A percentile compares a stretch with the other conserved stretches of the same genome.
phyloP scores from a whole-genome alignment of 2,113 vertebrate species.

The Ophthalmolycus amberensis region DNA sequence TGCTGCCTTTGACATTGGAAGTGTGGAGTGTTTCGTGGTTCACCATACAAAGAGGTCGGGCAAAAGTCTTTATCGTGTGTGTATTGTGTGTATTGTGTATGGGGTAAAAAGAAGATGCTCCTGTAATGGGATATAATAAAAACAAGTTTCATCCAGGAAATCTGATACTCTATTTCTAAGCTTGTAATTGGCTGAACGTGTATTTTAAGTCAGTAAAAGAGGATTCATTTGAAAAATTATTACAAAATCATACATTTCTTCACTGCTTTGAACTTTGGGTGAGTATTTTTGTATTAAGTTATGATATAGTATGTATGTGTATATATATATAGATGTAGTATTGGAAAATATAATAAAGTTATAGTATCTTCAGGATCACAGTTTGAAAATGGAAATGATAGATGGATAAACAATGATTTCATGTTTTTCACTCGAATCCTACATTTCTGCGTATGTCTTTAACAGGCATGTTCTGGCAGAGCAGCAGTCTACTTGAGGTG shows the following conservation, averaged over 20 bases:
- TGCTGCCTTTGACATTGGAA: constrained; percentile 26
- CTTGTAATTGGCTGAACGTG: neutral
- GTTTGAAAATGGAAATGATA: neutral
- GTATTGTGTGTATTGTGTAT: neutral
- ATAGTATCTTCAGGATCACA: neutral
- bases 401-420: neutral
- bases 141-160: neutral
- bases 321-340: neutral
- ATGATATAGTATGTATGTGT: neutral
- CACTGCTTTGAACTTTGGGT: neutral
- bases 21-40: neutral
- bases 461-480: neutral
- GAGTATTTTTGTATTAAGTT: neutral
- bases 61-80: neutral
- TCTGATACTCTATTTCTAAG: neutral
- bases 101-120: neutral
- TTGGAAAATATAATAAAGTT: neutral
- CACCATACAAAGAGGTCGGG: constrained; percentile 12
- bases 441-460: neutral
- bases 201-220: neutral
- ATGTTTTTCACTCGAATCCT: neutral
- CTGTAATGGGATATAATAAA: neutral
- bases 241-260: neutral
- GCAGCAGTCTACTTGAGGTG: neutral
- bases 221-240: neutral